Percentiles rank a stretch among this genome's conserved stretches.
Conservation (phyloP, 2,888 invertebrate species). For the Tinea trinotella region DNA sequence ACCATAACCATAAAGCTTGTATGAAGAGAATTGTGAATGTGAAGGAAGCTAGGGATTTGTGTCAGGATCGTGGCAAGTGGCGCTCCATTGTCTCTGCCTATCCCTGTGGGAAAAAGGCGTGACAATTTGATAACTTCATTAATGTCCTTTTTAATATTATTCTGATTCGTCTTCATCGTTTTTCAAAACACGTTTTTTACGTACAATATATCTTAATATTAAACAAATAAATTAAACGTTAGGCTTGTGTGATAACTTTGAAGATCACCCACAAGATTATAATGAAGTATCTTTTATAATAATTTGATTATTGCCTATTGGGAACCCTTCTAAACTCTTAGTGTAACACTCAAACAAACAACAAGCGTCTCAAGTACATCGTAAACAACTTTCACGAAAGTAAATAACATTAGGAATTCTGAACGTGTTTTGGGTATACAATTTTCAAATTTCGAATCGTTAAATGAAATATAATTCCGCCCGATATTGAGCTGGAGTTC, state of each 20-base stretch:
- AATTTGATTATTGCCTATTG: constrained; percentile 11
- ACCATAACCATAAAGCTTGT: no score
- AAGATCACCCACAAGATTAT: neutral
- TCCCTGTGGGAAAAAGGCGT: no score
- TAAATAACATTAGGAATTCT: constrained; percentile 44
- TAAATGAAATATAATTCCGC: constrained; percentile 49
- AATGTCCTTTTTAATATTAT: no score
- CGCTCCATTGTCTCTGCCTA: no score
- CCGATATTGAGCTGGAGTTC: no score
- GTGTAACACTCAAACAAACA: constrained; percentile 26
- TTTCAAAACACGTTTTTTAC: no score
- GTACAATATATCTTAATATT: no score
- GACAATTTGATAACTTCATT: no score
- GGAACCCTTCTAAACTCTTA: neutral
- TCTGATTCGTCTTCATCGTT: no score
- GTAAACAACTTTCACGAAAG: constrained; percentile 26
- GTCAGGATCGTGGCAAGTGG: no score
- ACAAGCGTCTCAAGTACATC: constrained; percentile 35
- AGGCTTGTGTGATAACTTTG: neutral
- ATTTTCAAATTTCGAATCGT: constrained; percentile 40
- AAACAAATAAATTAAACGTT: neutral
- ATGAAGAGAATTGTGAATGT: no score
- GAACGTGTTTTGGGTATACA: constrained; percentile 34
- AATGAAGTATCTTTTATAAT: constrained; percentile 3
- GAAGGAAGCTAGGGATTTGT: no score